phyloP scores from a whole-genome alignment of 2,888 invertebrate genomes.

The Cordilura impudica region DNA sequence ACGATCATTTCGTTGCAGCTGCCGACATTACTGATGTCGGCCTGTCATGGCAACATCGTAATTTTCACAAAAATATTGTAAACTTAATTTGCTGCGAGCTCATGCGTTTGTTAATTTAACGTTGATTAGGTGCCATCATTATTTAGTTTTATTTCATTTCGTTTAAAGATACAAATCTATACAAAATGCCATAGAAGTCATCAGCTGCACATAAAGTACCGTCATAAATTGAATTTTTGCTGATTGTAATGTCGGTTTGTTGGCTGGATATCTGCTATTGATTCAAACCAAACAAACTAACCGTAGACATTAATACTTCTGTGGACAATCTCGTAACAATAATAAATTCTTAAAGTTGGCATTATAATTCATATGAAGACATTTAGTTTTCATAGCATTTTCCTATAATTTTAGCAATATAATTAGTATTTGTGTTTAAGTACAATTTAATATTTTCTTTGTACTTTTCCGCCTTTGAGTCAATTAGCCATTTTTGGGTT shows the following conservation, averaged over 20 bases:
- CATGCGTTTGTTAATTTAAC: constrained; percentile 24
- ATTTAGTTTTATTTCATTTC: constrained; percentile 51
- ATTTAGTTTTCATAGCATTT: background rate
- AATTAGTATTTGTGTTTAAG: too few relatives aligned
- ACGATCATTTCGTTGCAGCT: constrained; percentile 47
- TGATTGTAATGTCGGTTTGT: constrained; percentile 15
- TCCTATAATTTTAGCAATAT: too few relatives aligned
- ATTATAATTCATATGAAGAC: background rate
- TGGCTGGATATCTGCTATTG: constrained; percentile 14
- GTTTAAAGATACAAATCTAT: background rate
- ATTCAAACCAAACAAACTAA: background rate
- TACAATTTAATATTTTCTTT: too few relatives aligned
- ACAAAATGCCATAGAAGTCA: constrained; percentile 38
- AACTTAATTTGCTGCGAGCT: constrained; percentile 53
- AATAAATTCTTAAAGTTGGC: constrained; percentile 45
- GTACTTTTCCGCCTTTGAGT: too few relatives aligned
- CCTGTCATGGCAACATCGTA: constrained; percentile 56
- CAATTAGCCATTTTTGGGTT: too few relatives aligned
- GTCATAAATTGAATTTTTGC: constrained; percentile 58
- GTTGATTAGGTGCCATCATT: constrained; percentile 52
- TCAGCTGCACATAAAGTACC: constrained; percentile 50
- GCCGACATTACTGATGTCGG: constrained; percentile 50
- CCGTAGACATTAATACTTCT: background rate
- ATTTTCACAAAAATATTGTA: constrained; percentile 54
- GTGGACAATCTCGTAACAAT: constrained; percentile 20